Evolutionary conservation across 2,113 vertebrate genomes (phyloP).

Genomic region (Paramormyrops kingsleyae): DNA sequence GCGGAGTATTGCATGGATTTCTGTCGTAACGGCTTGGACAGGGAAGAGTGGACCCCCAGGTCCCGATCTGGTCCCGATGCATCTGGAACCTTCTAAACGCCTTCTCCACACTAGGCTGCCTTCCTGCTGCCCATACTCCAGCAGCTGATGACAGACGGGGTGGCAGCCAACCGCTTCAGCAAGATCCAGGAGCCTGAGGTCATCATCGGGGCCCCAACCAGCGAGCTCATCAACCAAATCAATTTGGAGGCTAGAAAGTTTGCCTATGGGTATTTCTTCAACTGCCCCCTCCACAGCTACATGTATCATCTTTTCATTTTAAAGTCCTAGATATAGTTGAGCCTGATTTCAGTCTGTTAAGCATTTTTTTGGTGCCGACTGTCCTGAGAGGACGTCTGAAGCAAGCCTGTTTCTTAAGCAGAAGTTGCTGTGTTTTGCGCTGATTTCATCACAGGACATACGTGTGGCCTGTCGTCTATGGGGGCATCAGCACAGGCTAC

Average conservation of each 20-base stretch:
- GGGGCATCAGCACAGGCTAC: slow-evolving; percentile 73
- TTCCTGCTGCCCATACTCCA: slow-evolving; percentile 88
- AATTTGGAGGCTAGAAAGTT: slow-evolving; percentile 90
- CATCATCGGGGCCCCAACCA: slow-evolving; percentile 84
- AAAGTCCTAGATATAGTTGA: neutral
- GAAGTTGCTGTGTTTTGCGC: neutral
- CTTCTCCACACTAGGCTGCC: slow-evolving; percentile 64
- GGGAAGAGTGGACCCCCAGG: neutral
- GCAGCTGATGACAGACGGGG: slow-evolving; percentile 72
- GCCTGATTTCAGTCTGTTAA: neutral
- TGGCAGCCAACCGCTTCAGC: slow-evolving; percentile 72
- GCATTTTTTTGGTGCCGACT: neutral
- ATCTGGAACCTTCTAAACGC: neutral
- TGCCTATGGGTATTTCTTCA: slow-evolving; percentile 66
- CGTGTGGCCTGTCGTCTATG: slow-evolving; percentile 89
- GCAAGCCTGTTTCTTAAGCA: neutral
- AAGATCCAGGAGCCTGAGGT: slow-evolving; percentile 80
- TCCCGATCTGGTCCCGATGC: neutral
- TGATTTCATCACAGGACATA: slow-evolving; percentile 63
- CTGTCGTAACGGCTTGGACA: neutral
- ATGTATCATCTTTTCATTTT: neutral
- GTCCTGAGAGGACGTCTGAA: neutral
- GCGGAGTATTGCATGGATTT: neutral
- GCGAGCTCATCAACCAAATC: slow-evolving; percentile 91
- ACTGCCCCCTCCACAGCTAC: too few species aligned